phyloP scores from a whole-genome alignment of 2,113 vertebrate species.

The Anguilla japonica region DNA sequence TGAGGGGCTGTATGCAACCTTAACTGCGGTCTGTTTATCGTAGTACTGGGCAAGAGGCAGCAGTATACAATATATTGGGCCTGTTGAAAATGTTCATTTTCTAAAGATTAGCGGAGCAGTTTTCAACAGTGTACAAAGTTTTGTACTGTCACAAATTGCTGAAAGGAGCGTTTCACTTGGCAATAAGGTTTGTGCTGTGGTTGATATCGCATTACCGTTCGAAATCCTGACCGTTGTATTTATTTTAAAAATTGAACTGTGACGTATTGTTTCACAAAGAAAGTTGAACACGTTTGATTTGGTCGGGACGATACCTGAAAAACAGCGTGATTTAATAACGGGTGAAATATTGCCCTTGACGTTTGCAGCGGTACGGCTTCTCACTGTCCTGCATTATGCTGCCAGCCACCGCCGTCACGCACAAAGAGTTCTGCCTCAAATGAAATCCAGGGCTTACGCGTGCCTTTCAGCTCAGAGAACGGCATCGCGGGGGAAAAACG shows the following conservation, averaged over 20 bases:
- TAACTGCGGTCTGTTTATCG: neutral
- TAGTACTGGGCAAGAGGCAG: neutral
- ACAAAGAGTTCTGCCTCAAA: slow-evolving; percentile 7
- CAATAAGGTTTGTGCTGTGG: neutral
- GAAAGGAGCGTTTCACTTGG: neutral
- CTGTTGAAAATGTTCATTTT: neutral
- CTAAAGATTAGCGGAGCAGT: neutral
- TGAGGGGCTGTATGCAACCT: neutral
- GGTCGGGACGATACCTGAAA: neutral
- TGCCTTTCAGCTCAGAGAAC: neutral
- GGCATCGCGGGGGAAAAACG: neutral
- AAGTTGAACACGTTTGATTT: neutral
- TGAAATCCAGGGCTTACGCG: neutral
- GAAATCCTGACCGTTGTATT: neutral
- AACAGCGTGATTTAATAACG: neutral
- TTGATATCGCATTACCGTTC: neutral
- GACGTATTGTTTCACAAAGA: neutral
- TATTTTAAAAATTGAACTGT: neutral
- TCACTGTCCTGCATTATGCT: neutral
- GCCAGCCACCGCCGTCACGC: neutral
- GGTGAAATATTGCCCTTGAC: slow-evolving; percentile 34
- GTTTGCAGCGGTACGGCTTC: neutral
- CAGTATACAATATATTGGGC: neutral
- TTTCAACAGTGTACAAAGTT: neutral
- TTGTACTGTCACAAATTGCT: neutral